phyloP scores from a whole-genome alignment of 2,888 invertebrate species.

The Abrostola triplasia region DNA sequence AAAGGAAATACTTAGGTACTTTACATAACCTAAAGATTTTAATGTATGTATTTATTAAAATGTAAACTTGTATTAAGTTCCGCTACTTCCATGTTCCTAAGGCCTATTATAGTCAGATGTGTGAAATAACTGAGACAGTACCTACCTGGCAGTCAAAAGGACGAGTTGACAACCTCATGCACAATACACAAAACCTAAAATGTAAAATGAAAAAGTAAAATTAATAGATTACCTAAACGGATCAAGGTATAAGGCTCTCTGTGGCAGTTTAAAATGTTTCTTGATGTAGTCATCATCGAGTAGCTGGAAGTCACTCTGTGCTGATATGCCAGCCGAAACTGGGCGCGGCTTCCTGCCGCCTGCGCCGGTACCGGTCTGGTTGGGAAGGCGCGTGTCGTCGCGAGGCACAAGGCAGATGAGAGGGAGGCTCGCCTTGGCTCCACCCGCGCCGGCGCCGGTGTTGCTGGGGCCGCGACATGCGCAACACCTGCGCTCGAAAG shows the following conservation, averaged over 20 bases:
- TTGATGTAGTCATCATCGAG: slow-evolving; percentile 78
- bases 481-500: slow-evolving; percentile 69
- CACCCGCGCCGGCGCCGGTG: slow-evolving; percentile 42
- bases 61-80: no score
- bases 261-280: slow-evolving; percentile 78
- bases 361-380: slow-evolving; percentile 10
- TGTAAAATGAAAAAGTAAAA: neutral
- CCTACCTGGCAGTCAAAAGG: no score
- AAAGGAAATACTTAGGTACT: no score
- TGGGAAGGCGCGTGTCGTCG: slow-evolving; percentile 51
- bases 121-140: no score
- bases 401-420: slow-evolving; percentile 81
- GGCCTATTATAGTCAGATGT: no score
- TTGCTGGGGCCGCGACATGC: slow-evolving; percentile 53
- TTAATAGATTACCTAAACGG: slow-evolving; percentile 65
- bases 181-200: neutral
- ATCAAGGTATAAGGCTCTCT: slow-evolving; percentile 77
- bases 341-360: slow-evolving; percentile 44
- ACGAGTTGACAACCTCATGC: no score
- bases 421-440: slow-evolving; percentile 65
- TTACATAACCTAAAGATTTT: no score
- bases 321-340: slow-evolving; percentile 39
- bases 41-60: no score
- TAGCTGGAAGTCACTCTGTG: slow-evolving; percentile 64
- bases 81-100: no score